phyloP scores from a whole-genome alignment of 2,113 vertebrate species.

The Nannobrachium achirus region DNA sequence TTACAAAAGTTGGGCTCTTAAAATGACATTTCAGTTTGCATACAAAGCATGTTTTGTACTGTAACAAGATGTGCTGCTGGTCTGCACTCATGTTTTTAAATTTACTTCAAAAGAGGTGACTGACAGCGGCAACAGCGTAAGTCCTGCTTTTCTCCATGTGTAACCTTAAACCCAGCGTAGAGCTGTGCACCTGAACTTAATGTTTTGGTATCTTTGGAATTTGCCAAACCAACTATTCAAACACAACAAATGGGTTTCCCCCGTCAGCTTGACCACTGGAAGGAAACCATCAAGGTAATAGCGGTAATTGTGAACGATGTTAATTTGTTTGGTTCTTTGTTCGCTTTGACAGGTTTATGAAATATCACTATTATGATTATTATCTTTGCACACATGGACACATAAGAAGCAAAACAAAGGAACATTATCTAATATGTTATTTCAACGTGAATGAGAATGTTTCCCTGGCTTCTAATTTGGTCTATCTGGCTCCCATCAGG shows the following conservation, averaged over 20 bases:
- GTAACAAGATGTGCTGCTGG: not conserved
- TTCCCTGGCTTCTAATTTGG: conserved; percentile 59
- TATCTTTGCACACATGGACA: conserved; percentile 20
- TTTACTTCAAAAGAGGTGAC: not conserved
- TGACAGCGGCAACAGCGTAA: not conserved
- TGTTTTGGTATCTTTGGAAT: not conserved
- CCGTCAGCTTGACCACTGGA: not conserved
- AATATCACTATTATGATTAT: conserved; percentile 26
- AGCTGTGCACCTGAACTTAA: not conserved
- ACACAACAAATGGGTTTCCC: not conserved
- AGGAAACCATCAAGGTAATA: conserved; percentile 16
- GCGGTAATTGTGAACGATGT: conserved; percentile 6
- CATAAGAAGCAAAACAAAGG: conserved; percentile 35
- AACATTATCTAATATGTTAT: conserved; percentile 51
- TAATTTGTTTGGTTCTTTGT: conserved; percentile 26
- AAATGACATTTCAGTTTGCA: conserved; percentile 9
- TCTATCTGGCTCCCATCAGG: conserved; percentile 67
- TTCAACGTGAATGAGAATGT: conserved; percentile 52
- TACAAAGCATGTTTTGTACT: not conserved
- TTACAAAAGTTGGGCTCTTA: not conserved
- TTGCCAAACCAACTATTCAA: not conserved
- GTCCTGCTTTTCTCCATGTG: not conserved
- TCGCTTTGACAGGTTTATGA: conserved; percentile 33
- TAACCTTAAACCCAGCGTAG: not conserved
- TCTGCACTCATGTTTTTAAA: not conserved